A percentile compares a stretch with the other conserved stretches of the same genome.
phyloP scores from a whole-genome alignment of 53 echinoderm and acorn worm species.

The Mesocentrotus franciscanus region DNA sequence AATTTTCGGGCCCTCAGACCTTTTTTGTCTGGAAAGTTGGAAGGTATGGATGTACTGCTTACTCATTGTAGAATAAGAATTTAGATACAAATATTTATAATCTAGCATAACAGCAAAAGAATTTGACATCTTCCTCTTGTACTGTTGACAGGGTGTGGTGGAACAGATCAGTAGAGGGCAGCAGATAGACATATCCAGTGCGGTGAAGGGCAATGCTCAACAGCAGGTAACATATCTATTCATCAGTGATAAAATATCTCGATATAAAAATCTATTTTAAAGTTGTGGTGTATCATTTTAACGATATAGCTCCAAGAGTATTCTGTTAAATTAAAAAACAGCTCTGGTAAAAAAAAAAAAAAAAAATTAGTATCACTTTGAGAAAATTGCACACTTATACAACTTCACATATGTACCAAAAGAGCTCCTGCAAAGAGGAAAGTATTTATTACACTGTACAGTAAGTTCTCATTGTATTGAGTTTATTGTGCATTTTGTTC shows the following conservation, averaged over 20 bases:
- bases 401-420: too few species aligned
- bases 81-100: not conserved
- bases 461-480: not conserved
- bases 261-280: too few species aligned
- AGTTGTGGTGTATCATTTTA: too few species aligned
- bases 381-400: not conserved
- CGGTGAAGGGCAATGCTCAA: slow-evolving; percentile 11
- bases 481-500: not conserved
- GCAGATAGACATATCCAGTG: slow-evolving; percentile 49
- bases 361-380: too few species aligned
- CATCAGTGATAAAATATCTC: not conserved
- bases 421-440: too few species aligned
- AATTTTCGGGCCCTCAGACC: too few species aligned
- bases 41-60: too few species aligned
- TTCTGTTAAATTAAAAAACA: too few species aligned
- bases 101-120: not conserved
- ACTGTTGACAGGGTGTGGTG: slow-evolving; percentile 41
- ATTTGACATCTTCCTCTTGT: not conserved
- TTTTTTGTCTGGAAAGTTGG: too few species aligned
- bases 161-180: slow-evolving; percentile 56
- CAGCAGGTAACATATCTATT: not conserved
- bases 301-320: not conserved
- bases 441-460: too few species aligned
- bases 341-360: not conserved
- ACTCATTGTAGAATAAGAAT: too few species aligned